Evolutionary conservation across 1,140 invertebrate genomes (phyloP).

Genomic region (Dolichoris vasculosae): DNA sequence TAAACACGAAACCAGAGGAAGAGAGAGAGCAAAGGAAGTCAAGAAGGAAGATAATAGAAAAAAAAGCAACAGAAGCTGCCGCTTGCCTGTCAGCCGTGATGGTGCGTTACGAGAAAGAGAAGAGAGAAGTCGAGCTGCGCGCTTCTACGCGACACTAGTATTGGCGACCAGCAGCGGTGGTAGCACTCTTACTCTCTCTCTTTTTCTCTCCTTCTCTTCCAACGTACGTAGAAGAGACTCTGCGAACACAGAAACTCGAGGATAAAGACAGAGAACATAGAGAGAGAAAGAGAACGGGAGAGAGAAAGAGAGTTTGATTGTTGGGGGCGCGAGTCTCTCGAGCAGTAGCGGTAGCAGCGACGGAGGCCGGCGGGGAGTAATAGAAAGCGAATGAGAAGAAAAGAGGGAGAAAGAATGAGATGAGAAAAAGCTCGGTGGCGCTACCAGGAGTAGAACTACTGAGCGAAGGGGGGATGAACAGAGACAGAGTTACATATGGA

Average conservation of each 20-base stretch:
- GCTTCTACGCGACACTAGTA: background rate
- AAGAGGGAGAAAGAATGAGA: slow-evolving; percentile 22
- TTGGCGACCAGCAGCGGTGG: slow-evolving; percentile 7
- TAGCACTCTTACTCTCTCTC: slow-evolving; percentile 63
- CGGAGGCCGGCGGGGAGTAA: slow-evolving; percentile 22
- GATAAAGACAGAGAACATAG: background rate
- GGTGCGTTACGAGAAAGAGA: slow-evolving; percentile 11
- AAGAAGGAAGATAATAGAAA: background rate
- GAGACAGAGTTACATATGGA: background rate
- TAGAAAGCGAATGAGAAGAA: slow-evolving; percentile 28
- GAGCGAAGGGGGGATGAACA: background rate
- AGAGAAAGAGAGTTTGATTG: slow-evolving; percentile 14
- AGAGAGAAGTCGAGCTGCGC: slow-evolving; percentile 29
- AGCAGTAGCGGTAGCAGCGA: background rate
- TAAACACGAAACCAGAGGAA: background rate
- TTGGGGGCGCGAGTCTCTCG: background rate
- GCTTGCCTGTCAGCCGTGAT: slow-evolving; percentile 12
- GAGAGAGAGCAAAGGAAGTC: background rate
- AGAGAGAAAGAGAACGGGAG: background rate
- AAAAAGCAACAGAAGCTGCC: slow-evolving; percentile 13
- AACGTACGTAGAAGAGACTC: background rate
- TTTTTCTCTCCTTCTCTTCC: slow-evolving; percentile 49
- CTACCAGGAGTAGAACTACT: background rate
- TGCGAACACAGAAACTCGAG: background rate
- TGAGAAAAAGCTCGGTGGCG: background rate